These are phyloP conservation scores for Cephalopholis sonnerati DNA, from an alignment of 2,113 vertebrate genomes.

Conservation along the genomic window DNA sequence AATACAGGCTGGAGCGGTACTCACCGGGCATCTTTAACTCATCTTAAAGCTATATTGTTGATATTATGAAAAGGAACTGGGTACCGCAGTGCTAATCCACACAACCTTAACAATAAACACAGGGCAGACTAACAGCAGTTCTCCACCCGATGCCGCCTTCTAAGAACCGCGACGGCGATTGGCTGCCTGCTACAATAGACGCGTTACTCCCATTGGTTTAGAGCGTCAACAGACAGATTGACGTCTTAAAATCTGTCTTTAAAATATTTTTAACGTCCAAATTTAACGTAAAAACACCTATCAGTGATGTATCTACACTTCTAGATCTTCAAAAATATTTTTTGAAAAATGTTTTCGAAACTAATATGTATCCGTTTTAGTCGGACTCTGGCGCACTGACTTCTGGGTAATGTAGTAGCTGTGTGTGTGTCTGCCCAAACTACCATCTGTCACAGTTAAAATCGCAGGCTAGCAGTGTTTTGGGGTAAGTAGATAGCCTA, in stretches of 20 bases:
- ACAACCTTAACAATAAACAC: conserved; percentile 90
- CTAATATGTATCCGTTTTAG: not conserved
- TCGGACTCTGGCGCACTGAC: conserved; percentile 9
- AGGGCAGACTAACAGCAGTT: conserved; percentile 86
- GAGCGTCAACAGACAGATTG: conserved; percentile 48
- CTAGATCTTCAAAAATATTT: not conserved
- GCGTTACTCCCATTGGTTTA: conserved; percentile 74
- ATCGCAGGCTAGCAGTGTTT: no score
- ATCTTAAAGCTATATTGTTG: conserved; percentile 44
- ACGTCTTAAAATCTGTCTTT: not conserved
- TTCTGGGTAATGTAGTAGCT: conserved; percentile 81
- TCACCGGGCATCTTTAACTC: conserved; percentile 62
- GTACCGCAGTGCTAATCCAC: conserved; percentile 86
- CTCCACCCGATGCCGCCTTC: conserved; percentile 83
- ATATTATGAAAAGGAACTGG: conserved; percentile 66
- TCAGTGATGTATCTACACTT: rapidly evolving
- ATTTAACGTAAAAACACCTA: rapidly evolving
- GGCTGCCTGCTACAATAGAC: conserved; percentile 53
- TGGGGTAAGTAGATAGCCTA: no score
- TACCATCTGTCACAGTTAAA: not conserved
- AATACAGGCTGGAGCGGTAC: conserved; percentile 29
- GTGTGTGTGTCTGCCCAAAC: not conserved
- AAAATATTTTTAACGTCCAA: rapidly evolving
- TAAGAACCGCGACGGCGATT: conserved; percentile 79
- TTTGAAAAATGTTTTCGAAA: not conserved